These are phyloP conservation scores for Lampris incognitus DNA, from an alignment of 2,113 vertebrate genomes.

Conservation along the genomic window DNA sequence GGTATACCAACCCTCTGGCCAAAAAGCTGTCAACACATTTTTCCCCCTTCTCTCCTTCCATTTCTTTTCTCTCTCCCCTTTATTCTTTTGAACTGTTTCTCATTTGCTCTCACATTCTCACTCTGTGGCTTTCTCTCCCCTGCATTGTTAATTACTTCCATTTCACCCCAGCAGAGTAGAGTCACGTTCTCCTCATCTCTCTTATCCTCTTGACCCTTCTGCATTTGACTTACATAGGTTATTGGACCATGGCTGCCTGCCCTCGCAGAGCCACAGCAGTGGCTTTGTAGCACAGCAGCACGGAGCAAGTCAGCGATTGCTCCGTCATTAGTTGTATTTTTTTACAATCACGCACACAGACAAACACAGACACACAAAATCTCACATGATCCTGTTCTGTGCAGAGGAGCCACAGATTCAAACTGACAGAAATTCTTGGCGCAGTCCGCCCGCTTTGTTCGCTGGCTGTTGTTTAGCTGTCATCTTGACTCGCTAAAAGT, in stretches of 20 bases:
- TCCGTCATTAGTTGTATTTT: slow-evolving; percentile 61
- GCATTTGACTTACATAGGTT: slow-evolving; percentile 33
- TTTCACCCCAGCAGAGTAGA: neutral
- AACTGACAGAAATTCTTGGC: slow-evolving; percentile 67
- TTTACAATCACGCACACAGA: slow-evolving; percentile 16
- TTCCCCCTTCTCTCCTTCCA: slow-evolving; percentile 67
- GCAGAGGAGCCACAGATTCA: slow-evolving; percentile 62
- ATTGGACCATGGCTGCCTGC: slow-evolving; percentile 19
- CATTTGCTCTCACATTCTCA: neutral
- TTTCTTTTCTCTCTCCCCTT: slow-evolving; percentile 54
- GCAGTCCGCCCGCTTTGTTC: slow-evolving; percentile 64
- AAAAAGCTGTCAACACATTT: slow-evolving; percentile 79
- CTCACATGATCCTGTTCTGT: slow-evolving; percentile 58
- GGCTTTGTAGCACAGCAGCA: slow-evolving; percentile 20
- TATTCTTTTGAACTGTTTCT: slow-evolving; percentile 31
- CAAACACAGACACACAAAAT: slow-evolving; percentile 16
- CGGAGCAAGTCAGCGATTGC: neutral
- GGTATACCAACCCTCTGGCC: slow-evolving; percentile 62
- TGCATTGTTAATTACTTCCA: slow-evolving; percentile 8
- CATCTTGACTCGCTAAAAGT: slow-evolving; percentile 50
- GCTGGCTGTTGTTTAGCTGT: slow-evolving; percentile 69
- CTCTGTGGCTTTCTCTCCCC: neutral
- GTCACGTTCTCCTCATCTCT: neutral
- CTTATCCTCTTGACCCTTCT: neutral
- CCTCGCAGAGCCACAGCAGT: slow-evolving; percentile 20